Evolutionary conservation across 2,113 vertebrate genomes (phyloP).

Genomic region (Neoarius graeffei): DNA sequence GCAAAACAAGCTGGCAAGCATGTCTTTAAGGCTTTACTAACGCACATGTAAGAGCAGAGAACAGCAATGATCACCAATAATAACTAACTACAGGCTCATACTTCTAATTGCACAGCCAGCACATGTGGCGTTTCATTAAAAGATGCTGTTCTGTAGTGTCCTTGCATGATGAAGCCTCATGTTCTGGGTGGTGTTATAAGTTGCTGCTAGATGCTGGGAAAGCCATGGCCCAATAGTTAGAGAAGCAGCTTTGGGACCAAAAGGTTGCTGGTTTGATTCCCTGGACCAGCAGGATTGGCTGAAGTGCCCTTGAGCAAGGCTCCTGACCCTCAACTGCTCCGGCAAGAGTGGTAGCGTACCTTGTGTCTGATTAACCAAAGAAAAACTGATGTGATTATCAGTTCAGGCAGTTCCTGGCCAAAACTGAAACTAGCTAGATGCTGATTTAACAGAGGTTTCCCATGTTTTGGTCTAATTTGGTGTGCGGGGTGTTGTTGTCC

Average conservation of each 20-base stretch:
- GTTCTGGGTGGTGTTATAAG: not conserved
- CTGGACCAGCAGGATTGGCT: no score
- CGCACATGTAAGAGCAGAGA: not conserved
- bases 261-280: no score
- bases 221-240: no score
- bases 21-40: slow-evolving; percentile 34
- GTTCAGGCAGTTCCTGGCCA: no score
- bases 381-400: no score
- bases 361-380: no score
- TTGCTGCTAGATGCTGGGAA: no score
- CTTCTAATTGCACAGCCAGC: slow-evolving; percentile 30
- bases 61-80: slow-evolving; percentile 10
- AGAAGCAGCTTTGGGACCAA: no score
- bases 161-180: not conserved
- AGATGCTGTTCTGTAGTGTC: slow-evolving; percentile 19
- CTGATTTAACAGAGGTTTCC: slow-evolving; percentile 1
- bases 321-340: no score
- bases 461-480: slow-evolving; percentile 11
- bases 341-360: no score
- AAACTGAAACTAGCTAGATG: not conserved
- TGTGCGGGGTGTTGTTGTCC: not conserved
- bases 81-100: slow-evolving; percentile 26
- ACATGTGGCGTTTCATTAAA: slow-evolving; percentile 26
- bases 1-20: slow-evolving; percentile 26
- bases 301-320: no score